phyloP scores from a whole-genome alignment of 2,113 vertebrate species.

The Hepsetus odoe region DNA sequence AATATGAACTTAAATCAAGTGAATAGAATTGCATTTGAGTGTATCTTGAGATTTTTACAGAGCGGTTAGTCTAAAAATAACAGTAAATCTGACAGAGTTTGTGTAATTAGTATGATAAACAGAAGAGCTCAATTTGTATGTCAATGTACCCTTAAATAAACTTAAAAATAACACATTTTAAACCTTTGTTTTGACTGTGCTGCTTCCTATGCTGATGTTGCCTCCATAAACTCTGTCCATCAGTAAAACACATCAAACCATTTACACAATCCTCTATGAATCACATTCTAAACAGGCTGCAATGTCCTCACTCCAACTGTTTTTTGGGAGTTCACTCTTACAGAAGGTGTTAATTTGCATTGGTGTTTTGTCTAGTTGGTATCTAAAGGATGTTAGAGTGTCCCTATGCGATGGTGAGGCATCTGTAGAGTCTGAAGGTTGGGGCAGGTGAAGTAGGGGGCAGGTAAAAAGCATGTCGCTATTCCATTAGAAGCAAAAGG shows the following conservation, averaged over 20 bases:
- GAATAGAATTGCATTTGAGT: no score
- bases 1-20: no score
- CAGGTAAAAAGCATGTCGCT: conserved; percentile 92
- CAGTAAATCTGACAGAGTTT: no score
- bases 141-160: no score
- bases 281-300: no score
- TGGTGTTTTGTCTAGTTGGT: not conserved
- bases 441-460: conserved; percentile 91
- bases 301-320: not conserved
- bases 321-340: not conserved
- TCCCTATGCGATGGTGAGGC: conserved; percentile 92
- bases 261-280: no score
- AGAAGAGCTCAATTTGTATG: no score
- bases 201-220: not conserved
- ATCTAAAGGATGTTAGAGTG: conserved; percentile 68
- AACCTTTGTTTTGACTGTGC: not conserved
- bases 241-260: not conserved
- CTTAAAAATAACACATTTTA: not conserved
- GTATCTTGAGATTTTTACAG: no score
- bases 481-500: conserved; percentile 96
- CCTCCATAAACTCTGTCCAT: not conserved
- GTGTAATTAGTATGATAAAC: not conserved
- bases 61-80: no score
- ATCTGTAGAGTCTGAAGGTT: conserved; percentile 95
- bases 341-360: not conserved